Conservation (phyloP, 2,113 vertebrate genomes). For the Empidonax traillii region DNA sequence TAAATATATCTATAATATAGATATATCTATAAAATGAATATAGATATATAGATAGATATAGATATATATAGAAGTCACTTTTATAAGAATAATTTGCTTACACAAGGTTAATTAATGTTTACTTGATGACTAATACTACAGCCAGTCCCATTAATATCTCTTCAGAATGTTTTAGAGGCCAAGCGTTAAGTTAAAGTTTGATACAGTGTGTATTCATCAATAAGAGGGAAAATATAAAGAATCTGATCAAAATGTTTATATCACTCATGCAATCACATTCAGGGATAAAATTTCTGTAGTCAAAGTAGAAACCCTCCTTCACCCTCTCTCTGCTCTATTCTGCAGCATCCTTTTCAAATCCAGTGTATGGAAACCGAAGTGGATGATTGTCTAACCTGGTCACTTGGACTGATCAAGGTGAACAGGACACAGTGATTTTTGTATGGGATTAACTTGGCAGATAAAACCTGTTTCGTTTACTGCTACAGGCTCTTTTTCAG, state of each 20-base stretch:
- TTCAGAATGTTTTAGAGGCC: neutral
- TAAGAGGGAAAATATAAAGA: neutral
- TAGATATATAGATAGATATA: neutral
- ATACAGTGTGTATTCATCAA: neutral
- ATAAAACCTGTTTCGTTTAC: neutral
- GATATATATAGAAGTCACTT: neutral
- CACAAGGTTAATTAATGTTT: neutral
- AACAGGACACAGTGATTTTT: neutral
- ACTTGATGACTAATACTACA: neutral
- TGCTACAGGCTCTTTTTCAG: neutral
- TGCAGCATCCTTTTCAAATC: neutral
- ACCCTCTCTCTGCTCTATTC: neutral
- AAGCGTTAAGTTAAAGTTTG: neutral
- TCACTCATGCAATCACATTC: neutral
- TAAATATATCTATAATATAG: neutral
- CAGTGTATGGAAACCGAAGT: neutral
- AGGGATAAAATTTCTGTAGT: neutral
- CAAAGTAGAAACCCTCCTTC: neutral
- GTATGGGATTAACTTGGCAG: neutral
- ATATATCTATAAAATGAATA: neutral
- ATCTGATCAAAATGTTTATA: neutral
- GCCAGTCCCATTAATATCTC: neutral
- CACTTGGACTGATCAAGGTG: neutral
- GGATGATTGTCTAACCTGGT: neutral
- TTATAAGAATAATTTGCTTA: neutral